These are phyloP conservation scores for Drosophila orena DNA, from an alignment of 1,140 invertebrate genomes.

Conservation along the genomic window DNA sequence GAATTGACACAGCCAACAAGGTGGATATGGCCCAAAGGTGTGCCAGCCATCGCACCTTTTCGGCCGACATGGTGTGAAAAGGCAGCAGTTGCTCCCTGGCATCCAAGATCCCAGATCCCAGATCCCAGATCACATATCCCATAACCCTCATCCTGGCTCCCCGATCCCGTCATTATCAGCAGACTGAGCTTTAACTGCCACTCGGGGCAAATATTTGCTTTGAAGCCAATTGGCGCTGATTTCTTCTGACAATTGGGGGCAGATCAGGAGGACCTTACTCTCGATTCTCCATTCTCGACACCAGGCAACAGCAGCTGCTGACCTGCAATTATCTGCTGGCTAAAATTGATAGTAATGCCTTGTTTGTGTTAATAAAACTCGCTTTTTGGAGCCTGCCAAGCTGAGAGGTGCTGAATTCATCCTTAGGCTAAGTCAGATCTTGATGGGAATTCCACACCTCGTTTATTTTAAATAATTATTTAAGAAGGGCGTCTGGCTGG, in stretches of 20 bases:
- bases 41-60: slow-evolving; percentile 70
- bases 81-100: slow-evolving; percentile 20
- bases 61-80: slow-evolving; percentile 67
- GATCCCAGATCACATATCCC: slow-evolving; percentile 3
- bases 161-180: slow-evolving; percentile 66
- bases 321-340: slow-evolving; percentile 60
- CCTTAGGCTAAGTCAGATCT: slow-evolving; percentile 5
- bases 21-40: slow-evolving; percentile 48
- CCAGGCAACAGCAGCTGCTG: slow-evolving; percentile 52
- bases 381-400: not conserved
- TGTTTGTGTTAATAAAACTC: slow-evolving; percentile 79
- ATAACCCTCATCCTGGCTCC: slow-evolving; percentile 4
- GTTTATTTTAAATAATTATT: slow-evolving; percentile 40
- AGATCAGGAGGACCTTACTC: slow-evolving; percentile 2
- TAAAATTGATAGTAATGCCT: slow-evolving; percentile 77
- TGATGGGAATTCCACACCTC: slow-evolving; percentile 8
- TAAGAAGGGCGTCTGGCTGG: not conserved
- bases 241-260: slow-evolving; percentile 67
- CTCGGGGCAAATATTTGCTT: slow-evolving; percentile 81
- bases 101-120: slow-evolving; percentile 3
- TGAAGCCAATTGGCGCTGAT: slow-evolving; percentile 80
- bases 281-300: not conserved
- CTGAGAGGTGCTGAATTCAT: slow-evolving; percentile 4
- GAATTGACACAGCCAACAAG: slow-evolving; percentile 73
- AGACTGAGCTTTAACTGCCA: slow-evolving; percentile 60